A percentile compares a stretch with the other conserved stretches of the same genome.
These are phyloP conservation scores for Chrysopilus asiliformis DNA, from an alignment of 2,888 invertebrate genomes.

Conservation along the genomic window DNA sequence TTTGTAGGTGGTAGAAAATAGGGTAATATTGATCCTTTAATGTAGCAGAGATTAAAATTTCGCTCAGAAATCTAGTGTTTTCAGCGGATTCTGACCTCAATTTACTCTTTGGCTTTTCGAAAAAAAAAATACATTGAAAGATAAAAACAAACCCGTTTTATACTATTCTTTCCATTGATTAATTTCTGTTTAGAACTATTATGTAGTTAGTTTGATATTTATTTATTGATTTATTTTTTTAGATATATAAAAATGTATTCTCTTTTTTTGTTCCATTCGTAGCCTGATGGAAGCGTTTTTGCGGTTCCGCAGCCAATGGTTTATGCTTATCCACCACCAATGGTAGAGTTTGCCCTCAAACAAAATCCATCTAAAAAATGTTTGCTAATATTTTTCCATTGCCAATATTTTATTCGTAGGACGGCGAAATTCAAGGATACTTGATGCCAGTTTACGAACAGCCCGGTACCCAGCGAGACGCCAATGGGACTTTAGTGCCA, in stretches of 20 bases:
- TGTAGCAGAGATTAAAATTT: no score
- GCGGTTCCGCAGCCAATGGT: slow-evolving; percentile 36
- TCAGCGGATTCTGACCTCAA: no score
- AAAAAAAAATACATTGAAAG: no score
- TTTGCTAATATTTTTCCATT: not conserved
- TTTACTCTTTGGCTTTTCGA: no score
- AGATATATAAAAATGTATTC: no score
- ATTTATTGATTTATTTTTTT: slow-evolving; percentile 6
- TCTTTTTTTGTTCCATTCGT: slow-evolving; percentile 5
- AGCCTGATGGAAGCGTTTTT: slow-evolving; percentile 37
- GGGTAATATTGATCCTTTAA: no score
- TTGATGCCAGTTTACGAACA: slow-evolving; percentile 36
- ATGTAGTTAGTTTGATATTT: slow-evolving; percentile 6
- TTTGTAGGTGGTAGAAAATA: no score
- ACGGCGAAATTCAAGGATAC: slow-evolving; percentile 33
- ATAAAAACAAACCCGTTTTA: no score
- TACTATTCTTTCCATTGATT: no score
- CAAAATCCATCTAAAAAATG: not conserved
- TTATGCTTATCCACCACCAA: slow-evolving; percentile 32
- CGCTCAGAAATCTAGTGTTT: no score
- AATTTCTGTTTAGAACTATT: slow-evolving; percentile 5
- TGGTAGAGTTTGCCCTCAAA: slow-evolving; percentile 16
- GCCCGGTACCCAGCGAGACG: slow-evolving; percentile 27
- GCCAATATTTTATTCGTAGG: slow-evolving; percentile 17
- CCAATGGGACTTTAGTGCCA: slow-evolving; percentile 24